Conservation (phyloP, 2,113 vertebrate genomes). For the Myxocyprinus asiaticus region DNA sequence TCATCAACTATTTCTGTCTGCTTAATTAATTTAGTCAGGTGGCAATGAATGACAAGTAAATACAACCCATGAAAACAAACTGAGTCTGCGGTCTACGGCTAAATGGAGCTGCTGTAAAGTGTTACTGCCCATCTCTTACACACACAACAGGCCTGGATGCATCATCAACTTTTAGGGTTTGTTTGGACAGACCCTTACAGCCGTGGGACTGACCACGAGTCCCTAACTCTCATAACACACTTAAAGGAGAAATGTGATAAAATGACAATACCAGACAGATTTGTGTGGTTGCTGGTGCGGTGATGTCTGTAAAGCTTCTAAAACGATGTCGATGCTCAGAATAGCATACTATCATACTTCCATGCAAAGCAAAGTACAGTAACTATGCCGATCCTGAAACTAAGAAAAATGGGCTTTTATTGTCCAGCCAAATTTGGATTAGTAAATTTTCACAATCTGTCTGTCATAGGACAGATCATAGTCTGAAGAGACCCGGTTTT, state of each 20-base stretch:
- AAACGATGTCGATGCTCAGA: no score
- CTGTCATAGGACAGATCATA: no score
- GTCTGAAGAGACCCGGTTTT: no score
- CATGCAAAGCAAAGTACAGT: no score
- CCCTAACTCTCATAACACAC: constrained; percentile 23
- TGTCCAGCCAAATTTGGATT: no score
- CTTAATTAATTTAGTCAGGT: neutral
- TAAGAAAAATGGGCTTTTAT: no score
- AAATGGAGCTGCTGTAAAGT: neutral
- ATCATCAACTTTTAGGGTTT: constrained; percentile 28
- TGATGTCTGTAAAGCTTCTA: no score
- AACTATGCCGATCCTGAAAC: no score
- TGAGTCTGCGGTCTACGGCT: neutral
- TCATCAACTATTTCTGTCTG: neutral
- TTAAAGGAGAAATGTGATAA: neutral
- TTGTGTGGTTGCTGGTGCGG: neutral
- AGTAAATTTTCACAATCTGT: no score
- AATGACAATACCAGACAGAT: no score
- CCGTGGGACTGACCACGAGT: neutral
- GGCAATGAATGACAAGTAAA: no score
- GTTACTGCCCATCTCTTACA: neutral
- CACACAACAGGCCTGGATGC: neutral
- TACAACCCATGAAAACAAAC: neutral
- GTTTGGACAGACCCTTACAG: constrained; percentile 10
- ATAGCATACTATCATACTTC: no score